Evolutionary conservation across 92 coral and sea anemone genomes (phyloP).

Genomic region (Nematostella vectensis): DNA sequence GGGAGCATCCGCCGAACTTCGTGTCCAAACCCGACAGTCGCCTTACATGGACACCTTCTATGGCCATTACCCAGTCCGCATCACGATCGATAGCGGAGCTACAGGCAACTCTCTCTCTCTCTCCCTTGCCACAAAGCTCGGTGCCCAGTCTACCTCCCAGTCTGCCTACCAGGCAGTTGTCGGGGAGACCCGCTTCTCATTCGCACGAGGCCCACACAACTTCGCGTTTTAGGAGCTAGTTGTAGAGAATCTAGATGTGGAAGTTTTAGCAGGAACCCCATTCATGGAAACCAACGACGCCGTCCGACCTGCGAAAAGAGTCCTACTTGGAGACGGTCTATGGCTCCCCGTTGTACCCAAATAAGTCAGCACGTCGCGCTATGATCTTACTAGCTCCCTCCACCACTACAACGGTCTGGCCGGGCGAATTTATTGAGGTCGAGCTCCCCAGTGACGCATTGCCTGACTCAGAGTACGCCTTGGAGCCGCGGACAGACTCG

Average conservation of each 20-base stretch:
- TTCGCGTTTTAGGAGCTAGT: conserved; percentile 27
- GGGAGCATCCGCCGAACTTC: conserved; percentile 13
- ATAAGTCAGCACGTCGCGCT: conserved; percentile 10
- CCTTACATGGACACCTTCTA: conserved; percentile 41
- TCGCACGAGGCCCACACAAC: not conserved
- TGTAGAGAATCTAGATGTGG: conserved; percentile 46
- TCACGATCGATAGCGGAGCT: conserved; percentile 43
- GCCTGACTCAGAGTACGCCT: conserved; percentile 28
- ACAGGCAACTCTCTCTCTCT: conserved; percentile 48
- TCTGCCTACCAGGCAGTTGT: conserved; percentile 20
- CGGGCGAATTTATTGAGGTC: conserved; percentile 45
- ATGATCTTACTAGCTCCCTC: conserved; percentile 29
- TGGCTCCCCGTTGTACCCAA: no score
- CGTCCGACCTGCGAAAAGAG: conserved; percentile 38
- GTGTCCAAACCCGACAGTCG: conserved; percentile 38
- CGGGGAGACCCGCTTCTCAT: conserved; percentile 25
- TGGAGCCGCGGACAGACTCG: conserved; percentile 49
- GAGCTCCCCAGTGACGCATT: conserved; percentile 40
- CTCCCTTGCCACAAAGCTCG: conserved; percentile 31
- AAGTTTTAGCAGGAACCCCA: conserved; percentile 38
- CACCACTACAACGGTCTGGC: conserved; percentile 25
- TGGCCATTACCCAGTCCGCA: conserved; percentile 26
- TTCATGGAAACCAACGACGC: conserved; percentile 45
- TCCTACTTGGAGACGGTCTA: no score
- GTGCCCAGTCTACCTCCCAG: conserved; percentile 35